Percentiles rank a stretch among this genome's conserved stretches.
These are phyloP conservation scores for Schizopygopsis pylzovi DNA, from an alignment of 2,797 vertebrate genomes.

Conservation along the genomic window DNA sequence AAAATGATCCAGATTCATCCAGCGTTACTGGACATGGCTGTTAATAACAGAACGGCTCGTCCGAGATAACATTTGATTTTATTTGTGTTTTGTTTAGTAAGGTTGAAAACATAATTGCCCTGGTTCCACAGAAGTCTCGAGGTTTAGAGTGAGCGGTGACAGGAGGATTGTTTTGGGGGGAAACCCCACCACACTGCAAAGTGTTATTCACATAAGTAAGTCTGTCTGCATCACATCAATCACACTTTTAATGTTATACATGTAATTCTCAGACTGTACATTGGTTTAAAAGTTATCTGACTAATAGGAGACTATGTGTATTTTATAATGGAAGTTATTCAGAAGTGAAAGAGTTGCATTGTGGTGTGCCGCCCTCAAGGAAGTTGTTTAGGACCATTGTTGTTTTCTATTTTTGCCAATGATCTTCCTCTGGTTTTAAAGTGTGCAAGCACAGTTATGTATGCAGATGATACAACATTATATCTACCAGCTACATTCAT, in stretches of 20 bases:
- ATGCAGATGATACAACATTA: neutral
- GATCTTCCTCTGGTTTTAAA: neutral
- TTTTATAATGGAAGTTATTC: neutral
- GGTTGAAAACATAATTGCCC: neutral
- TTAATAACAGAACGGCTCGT: neutral
- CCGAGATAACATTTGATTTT: neutral
- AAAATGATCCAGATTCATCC: neutral
- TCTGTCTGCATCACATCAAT: neutral
- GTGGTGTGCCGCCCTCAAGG: neutral
- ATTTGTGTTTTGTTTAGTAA: constrained; percentile 13
- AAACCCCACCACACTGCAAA: constrained; percentile 45
- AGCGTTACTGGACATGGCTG: neutral
- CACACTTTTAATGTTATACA: neutral
- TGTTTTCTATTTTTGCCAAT: neutral
- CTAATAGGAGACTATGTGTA: neutral
- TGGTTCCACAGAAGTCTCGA: constrained; percentile 2
- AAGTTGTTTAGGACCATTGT: neutral
- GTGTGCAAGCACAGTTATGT: neutral
- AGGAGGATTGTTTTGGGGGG: constrained; percentile 27
- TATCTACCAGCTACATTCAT: neutral
- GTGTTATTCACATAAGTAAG: constrained; percentile 43
- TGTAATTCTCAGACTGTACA: neutral
- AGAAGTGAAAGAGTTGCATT: neutral
- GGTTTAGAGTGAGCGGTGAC: constrained; percentile 15
- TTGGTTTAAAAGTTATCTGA: neutral